Conservation (phyloP, 2,113 vertebrate species). For the Semnornis frantzii region DNA sequence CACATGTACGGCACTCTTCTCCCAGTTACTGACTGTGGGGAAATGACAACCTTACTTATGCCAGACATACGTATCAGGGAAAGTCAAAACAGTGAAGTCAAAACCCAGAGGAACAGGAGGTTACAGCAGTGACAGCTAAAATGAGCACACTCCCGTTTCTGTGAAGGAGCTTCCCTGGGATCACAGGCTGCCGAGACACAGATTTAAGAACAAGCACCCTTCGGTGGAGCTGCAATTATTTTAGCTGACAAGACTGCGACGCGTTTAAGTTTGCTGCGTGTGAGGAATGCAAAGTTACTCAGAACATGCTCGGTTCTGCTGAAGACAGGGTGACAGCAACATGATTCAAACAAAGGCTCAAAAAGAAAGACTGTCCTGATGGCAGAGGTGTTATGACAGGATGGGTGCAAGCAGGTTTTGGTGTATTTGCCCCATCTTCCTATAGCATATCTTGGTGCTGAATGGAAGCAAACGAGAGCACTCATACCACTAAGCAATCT, state of each 20-base stretch:
- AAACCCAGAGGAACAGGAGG: neutral
- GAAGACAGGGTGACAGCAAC: rapidly evolving
- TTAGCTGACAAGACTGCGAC: neutral
- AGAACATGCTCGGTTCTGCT: neutral
- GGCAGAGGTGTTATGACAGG: neutral
- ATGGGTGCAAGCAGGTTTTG: neutral
- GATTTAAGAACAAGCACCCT: neutral
- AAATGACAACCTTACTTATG: neutral
- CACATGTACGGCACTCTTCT: neutral
- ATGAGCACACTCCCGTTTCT: neutral
- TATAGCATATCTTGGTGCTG: rapidly evolving
- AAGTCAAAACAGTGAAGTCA: constrained; percentile 30
- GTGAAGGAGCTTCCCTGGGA: neutral
- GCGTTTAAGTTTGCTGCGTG: neutral
- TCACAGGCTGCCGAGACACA: neutral
- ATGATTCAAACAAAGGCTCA: neutral
- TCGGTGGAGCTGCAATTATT: neutral
- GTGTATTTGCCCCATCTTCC: neutral
- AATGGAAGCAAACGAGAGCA: neutral
- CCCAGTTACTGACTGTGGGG: neutral
- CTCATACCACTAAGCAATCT: neutral
- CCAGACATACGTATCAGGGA: neutral
- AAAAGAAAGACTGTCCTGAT: rapidly evolving
- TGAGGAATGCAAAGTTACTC: neutral
- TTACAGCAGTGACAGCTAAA: constrained; percentile 10